Conservation (phyloP, 2,888 invertebrate species). For the Melikaiella ostensackeni region DNA sequence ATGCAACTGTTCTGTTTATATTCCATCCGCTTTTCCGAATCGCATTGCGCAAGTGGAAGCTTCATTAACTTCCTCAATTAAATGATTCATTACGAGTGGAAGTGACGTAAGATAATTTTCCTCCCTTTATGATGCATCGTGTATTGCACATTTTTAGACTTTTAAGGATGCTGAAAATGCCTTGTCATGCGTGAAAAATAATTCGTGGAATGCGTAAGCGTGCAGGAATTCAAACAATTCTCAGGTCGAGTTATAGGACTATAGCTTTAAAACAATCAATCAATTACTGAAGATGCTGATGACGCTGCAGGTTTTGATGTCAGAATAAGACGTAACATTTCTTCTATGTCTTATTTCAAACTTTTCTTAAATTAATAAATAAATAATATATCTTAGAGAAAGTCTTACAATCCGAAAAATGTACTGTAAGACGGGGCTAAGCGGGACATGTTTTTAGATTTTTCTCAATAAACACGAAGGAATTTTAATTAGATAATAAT, state of each 20-base stretch:
- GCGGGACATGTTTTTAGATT: too few species aligned
- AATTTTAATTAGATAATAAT: too few species aligned
- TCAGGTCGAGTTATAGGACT: not conserved
- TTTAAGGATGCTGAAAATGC: constrained; percentile 4
- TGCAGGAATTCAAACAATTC: not conserved
- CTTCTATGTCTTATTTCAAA: too few species aligned
- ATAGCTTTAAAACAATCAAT: constrained; percentile 6
- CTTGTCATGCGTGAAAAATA: not conserved
- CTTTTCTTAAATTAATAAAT: too few species aligned
- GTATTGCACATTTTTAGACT: constrained; percentile 20
- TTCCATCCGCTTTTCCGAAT: constrained; percentile 11
- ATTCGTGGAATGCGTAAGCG: constrained; percentile 3
- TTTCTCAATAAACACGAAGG: too few species aligned
- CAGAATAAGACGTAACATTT: not conserved
- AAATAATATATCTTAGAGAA: too few species aligned
- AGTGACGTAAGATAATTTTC: constrained; percentile 35
- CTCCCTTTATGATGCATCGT: constrained; percentile 20
- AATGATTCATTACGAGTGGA: constrained; percentile 35
- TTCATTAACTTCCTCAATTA: constrained; percentile 40
- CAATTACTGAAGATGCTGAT: not conserved
- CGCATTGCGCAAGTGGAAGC: constrained; percentile 38
- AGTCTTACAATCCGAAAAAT: not conserved
- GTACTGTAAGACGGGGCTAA: too few species aligned
- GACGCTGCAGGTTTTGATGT: not conserved
- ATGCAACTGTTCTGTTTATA: constrained; percentile 16